Conservation (phyloP, 2,113 vertebrate species). For the Melanerpes aurifrons region DNA sequence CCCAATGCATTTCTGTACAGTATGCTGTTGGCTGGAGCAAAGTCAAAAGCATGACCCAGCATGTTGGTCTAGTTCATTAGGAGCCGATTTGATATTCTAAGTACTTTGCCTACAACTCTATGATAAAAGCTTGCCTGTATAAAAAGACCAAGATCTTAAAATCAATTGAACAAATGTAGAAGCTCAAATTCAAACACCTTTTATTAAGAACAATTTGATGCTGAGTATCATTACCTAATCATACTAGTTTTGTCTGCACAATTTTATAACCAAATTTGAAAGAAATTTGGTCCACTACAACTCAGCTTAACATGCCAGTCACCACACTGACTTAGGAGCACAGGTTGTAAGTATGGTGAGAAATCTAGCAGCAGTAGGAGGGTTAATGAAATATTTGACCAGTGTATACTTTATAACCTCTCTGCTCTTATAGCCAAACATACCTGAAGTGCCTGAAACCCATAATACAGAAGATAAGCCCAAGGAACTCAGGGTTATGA, state of each 20-base stretch:
- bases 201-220: neutral
- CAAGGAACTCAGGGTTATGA: neutral
- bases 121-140: neutral
- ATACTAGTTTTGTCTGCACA: neutral
- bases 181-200: neutral
- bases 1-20: neutral
- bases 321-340: neutral
- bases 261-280: neutral
- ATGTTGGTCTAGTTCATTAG: neutral
- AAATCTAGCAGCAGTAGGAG: neutral
- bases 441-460: neutral
- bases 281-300: neutral
- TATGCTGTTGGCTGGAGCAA: neutral
- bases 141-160: neutral
- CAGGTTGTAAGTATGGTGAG: accelerated
- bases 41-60: neutral
- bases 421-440: neutral
- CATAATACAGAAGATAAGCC: neutral
- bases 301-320: neutral
- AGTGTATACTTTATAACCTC: neutral
- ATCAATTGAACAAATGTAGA: neutral
- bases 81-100: neutral
- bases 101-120: neutral
- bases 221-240: neutral
- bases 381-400: neutral